These are phyloP conservation scores for Sciurus niger DNA, from an alignment of 2,113 vertebrate species.

Conservation along the genomic window DNA sequence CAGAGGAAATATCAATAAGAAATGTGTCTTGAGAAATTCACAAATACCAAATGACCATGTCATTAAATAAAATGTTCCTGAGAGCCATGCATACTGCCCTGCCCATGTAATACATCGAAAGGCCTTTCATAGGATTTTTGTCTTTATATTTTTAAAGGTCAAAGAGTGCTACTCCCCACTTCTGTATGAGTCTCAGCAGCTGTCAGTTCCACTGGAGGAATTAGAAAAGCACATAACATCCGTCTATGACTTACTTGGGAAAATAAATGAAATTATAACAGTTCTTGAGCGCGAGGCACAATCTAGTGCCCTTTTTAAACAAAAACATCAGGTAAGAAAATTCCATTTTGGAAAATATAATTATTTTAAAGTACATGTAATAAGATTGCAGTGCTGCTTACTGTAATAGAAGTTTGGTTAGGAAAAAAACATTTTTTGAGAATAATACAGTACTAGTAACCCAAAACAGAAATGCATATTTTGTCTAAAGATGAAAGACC, in stretches of 20 bases:
- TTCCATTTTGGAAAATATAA: background rate
- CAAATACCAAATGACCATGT: background rate
- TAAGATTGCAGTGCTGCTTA: background rate
- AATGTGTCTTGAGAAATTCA: background rate
- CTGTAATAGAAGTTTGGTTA: background rate
- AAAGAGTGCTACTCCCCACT: slow-evolving; percentile 92
- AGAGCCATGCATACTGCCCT: background rate
- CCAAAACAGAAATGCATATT: background rate
- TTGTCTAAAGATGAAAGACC: background rate
- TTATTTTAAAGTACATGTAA: background rate
- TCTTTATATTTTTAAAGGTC: slow-evolving; percentile 88
- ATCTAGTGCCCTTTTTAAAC: slow-evolving; percentile 91
- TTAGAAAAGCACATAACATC: slow-evolving; percentile 94
- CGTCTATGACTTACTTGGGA: slow-evolving; percentile 95
- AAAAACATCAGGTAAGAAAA: slow-evolving; percentile 94
- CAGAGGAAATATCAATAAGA: background rate
- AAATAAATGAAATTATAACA: slow-evolving; percentile 92
- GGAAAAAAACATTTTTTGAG: background rate
- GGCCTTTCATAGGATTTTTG: slow-evolving; percentile 37
- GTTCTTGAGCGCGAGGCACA: slow-evolving; percentile 90
- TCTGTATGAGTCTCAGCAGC: slow-evolving; percentile 92
- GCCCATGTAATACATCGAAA: background rate
- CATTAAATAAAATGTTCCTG: background rate
- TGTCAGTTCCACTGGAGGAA: slow-evolving; percentile 94
- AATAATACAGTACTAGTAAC: background rate